phyloP scores from a whole-genome alignment of 2,113 vertebrate species.

The Labrus mixtus region DNA sequence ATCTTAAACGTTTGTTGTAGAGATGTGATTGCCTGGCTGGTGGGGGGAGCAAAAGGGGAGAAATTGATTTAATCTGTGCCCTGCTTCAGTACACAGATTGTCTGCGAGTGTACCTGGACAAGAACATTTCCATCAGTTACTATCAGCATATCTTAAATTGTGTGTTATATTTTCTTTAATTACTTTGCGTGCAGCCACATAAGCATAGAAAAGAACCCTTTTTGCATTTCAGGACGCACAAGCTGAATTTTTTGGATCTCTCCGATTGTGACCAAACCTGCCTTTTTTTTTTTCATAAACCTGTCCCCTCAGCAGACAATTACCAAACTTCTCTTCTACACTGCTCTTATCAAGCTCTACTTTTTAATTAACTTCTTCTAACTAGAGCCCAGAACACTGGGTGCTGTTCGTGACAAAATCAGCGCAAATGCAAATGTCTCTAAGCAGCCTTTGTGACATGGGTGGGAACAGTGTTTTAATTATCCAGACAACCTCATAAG shows the following conservation, averaged over 20 bases:
- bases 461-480: slow-evolving; percentile 58
- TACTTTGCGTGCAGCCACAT: slow-evolving; percentile 10
- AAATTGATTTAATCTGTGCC: slow-evolving; percentile 16
- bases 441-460: slow-evolving; percentile 19
- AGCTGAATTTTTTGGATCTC: too few relatives aligned
- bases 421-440: slow-evolving; percentile 41
- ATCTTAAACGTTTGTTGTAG: slow-evolving; percentile 25
- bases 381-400: slow-evolving; percentile 23
- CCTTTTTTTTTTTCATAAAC: too few relatives aligned
- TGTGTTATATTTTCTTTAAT: neutral
- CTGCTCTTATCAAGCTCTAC: too few relatives aligned
- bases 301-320: slow-evolving; percentile 17
- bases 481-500: slow-evolving; percentile 52
- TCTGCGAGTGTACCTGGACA: neutral
- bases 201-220: neutral
- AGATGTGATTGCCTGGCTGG: slow-evolving; percentile 21
- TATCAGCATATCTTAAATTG: neutral
- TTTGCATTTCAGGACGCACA: too few relatives aligned
- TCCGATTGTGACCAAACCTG: too few relatives aligned
- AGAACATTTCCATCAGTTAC: slow-evolving; percentile 6
- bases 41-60: neutral
- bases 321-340: too few relatives aligned
- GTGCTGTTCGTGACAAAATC: slow-evolving; percentile 57
- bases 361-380: slow-evolving; percentile 60
- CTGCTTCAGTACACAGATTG: neutral